These are phyloP conservation scores for Ptycholaimellus sp. DNA, from an alignment of 2,888 invertebrate species.

Conservation along the genomic window DNA sequence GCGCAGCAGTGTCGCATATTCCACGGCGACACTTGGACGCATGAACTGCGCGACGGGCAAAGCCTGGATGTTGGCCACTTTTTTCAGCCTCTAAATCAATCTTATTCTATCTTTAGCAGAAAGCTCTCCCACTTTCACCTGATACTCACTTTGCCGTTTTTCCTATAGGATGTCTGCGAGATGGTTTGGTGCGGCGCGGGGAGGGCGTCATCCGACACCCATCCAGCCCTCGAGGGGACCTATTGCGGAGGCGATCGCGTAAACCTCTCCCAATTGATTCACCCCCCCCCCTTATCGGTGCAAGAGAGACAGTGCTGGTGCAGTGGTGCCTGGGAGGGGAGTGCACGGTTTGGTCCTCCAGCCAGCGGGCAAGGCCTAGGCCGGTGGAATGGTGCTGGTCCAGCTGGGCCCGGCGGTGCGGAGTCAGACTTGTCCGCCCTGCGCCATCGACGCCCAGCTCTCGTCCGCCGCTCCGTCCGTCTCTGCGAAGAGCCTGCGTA, in stretches of 20 bases:
- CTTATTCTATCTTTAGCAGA: too few species aligned
- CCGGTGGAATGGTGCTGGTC: conserved; percentile 16
- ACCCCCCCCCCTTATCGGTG: conserved; percentile 5
- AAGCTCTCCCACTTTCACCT: too few species aligned
- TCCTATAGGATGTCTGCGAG: conserved; percentile 20
- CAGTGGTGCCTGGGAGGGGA: conserved; percentile 16
- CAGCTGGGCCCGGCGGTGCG: too few species aligned
- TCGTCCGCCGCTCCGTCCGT: conserved; percentile 13
- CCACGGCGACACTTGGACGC: conserved; percentile 21
- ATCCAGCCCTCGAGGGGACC: conserved; percentile 57
- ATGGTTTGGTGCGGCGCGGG: conserved; percentile 22
- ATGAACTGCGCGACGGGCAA: conserved; percentile 18
- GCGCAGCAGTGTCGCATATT: conserved; percentile 49
- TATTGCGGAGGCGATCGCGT: conserved; percentile 35
- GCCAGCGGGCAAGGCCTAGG: too few species aligned
- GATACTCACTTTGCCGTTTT: too few species aligned
- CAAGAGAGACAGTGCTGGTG: conserved; percentile 6
- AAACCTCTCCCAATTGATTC: not conserved
- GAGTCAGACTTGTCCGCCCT: conserved; percentile 13
- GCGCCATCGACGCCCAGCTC: conserved; percentile 16
- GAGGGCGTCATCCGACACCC: conserved; percentile 23
- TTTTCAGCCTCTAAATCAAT: too few species aligned
- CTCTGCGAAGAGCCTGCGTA: conserved; percentile 17
- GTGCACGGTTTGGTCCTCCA: conserved; percentile 9
- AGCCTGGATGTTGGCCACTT: conserved; percentile 9